Base-by-base conservation (phyloP, 1,140 invertebrate species). In the Pissodes strobi region DNA sequence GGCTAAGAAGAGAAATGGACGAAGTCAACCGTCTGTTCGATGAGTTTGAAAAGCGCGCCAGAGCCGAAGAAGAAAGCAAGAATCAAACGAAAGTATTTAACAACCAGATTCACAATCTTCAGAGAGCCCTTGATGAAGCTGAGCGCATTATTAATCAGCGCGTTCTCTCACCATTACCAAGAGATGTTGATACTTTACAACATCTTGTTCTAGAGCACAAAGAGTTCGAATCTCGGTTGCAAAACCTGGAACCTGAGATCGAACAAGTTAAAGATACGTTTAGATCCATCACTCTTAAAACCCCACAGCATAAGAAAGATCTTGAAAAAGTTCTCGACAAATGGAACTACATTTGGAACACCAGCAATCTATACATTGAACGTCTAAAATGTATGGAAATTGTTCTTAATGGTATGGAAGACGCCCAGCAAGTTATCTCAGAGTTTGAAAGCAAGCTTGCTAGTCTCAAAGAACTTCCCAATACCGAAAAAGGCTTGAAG, bases 11-110 rank as follows among this genome's bases (percentile, higher is more conserved):
- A 8, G 95, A 98, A 83, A 95, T 99, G 82, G 90, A 94, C 39
- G 92, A 97, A 77, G 96, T 98, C 55, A 98, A 98, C 78, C 84
- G 94, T 65, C 84, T 98, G 57, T 98, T 98, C 79, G 92, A 95
- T 74, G 93, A 97, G 72, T 92, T 98, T 73, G 93, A 97, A 76
- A 86, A 91, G 61, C 83, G 90, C 49, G 92, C 93, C 15, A 82
- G 90, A 55, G 90, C 89, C 52, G 91, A 93, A 80, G 90, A 92
- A 83, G 93, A 95, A 74, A 92, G 91, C 49, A 94, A 94, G 77
- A 92, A 92, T 77, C 88, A 91, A 27, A 90, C 88, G 6, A 85
- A 90, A 64, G 86, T 93, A 52, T 95, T 97, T 78, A 91, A 87
- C 58, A 92, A 94, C 60, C 89, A 94, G 74, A 86, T 89, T 0